A percentile compares a stretch with the other conserved stretches of the same genome.
Conservation (phyloP, 2,113 vertebrate species). For the Helogale parvula region DNA sequence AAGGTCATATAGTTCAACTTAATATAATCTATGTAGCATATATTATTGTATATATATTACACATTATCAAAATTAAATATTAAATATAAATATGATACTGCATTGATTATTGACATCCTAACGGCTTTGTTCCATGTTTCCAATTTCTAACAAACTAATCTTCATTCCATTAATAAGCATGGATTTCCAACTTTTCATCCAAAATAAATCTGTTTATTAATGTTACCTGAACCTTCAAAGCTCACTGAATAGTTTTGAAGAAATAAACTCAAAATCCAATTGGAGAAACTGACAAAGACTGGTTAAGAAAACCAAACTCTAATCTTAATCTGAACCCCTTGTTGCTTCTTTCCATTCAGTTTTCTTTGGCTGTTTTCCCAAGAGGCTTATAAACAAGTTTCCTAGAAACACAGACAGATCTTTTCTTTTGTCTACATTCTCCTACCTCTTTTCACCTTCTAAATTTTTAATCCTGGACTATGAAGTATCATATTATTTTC, state of each 20-base stretch:
- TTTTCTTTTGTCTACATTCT: not conserved
- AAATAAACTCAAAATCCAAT: not conserved
- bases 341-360: not conserved
- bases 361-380: not conserved
- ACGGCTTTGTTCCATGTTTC: not conserved
- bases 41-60: not conserved
- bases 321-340: not conserved
- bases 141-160: not conserved
- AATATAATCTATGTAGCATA: not conserved
- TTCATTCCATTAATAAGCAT: not conserved
- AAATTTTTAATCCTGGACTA: not conserved
- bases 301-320: not conserved
- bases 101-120: not conserved
- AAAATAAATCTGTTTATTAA: not conserved
- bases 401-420: not conserved
- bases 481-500: not conserved
- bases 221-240: not conserved
- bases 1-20: not conserved
- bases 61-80: not conserved
- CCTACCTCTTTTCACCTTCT: not conserved
- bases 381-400: not conserved
- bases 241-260: conserved; percentile 14
- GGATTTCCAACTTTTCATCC: not conserved
- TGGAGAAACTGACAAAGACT: not conserved
- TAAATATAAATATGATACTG: not conserved